These are phyloP conservation scores for Cynoglossus semilaevis DNA, from an alignment of 2,113 vertebrate genomes.

Conservation along the genomic window DNA sequence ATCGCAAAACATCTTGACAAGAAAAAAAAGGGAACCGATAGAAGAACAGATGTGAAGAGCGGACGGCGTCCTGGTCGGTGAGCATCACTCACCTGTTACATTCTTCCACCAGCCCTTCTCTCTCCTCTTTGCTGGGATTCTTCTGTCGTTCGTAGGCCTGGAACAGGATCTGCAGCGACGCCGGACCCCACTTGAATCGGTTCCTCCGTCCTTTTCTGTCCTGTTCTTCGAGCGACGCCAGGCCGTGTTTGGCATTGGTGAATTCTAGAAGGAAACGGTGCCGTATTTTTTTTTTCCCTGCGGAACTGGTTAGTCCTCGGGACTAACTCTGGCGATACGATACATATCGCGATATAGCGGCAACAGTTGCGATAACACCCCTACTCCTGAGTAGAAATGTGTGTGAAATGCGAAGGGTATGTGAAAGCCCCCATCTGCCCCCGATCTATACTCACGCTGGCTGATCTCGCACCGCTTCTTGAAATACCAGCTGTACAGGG, in stretches of 20 bases:
- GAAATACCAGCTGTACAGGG: slow-evolving; percentile 97
- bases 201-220: slow-evolving; percentile 94
- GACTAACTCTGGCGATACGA: no score
- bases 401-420: background rate
- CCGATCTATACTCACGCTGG: slow-evolving; percentile 90
- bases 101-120: slow-evolving; percentile 93
- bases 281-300: background rate
- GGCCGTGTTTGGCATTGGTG: slow-evolving; percentile 88
- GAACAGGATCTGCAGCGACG: slow-evolving; percentile 97
- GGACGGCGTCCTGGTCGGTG: no score
- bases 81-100: slow-evolving; percentile 86
- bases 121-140: slow-evolving; percentile 97
- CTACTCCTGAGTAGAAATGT: no score
- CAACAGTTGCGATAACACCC: no score
- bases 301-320: background rate
- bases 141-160: slow-evolving; percentile 97
- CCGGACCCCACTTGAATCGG: slow-evolving; percentile 97
- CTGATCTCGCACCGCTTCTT: slow-evolving; percentile 96
- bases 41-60: no score
- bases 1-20: no score
- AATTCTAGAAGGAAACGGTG: slow-evolving; percentile 80
- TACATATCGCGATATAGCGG: no score
- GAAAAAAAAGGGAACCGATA: no score
- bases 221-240: slow-evolving; percentile 79
- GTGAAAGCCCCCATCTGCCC: no score